Evolutionary conservation across 2,797 vertebrate species (phyloP), one percentile per base, ranked within the genome.

Genomic region (Chaetophractus vellerosus): DNA sequence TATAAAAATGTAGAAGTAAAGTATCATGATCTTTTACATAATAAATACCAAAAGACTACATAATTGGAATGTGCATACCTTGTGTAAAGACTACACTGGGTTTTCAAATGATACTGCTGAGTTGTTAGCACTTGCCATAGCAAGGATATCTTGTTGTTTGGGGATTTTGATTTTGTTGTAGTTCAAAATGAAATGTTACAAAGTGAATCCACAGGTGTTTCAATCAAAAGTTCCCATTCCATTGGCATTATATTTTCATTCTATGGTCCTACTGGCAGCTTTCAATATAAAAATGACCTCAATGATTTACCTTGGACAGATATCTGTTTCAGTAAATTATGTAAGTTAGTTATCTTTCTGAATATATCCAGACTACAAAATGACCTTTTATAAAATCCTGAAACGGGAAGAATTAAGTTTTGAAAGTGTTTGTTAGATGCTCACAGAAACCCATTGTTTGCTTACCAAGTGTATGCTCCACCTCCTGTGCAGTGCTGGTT

Each of bases 171-270:
- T 69, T 94, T 31, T 52, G 86, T 15, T 66, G 23, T 15, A 23
- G 5, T 80, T 87, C 74, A 78, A 90, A 9, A 26, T 24, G 19
- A 91, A 96, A 91, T 96, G 80, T 14, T 76, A 75, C 59, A 36
- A 84, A 28, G 11, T 66, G 14, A 89, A 88, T 71, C 55, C n/a
- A 85, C 9, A 41, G 38, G 38, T 79, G 9, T 83, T 93, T 90
- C 72, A 75, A 90, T 82, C 57, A 80, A 66, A 94, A 88, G 52
- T 61, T 86, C 57, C 9, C 19, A 45, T 80, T 93, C 61, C 12
- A 3, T 45, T 36, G 26, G 45, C 16, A 33, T 41, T 87, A 68
- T 21, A 72, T 72, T 68, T 68, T 64, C 12, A 2, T 33, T 72
- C 48, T 15, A 86, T 59, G 36, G 1, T 50, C 31, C 91, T 92